These are phyloP conservation scores for Drosophila pectinifera DNA, from an alignment of 1,140 invertebrate species.

Conservation along the genomic window DNA sequence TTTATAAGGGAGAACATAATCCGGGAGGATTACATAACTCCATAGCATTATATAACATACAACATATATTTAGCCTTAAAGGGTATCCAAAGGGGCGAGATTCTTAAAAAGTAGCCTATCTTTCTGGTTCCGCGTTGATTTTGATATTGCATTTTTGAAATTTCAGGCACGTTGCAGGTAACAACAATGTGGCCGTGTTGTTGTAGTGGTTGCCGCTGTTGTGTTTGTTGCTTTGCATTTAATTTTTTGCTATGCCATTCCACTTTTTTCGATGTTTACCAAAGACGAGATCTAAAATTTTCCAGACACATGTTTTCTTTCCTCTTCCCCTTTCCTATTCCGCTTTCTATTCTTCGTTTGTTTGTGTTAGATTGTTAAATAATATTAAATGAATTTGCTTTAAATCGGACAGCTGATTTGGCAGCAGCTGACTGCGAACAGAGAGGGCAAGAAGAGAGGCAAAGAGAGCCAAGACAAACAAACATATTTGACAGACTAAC, in stretches of 20 bases:
- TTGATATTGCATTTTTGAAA: conserved; percentile 77
- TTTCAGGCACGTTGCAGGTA: conserved; percentile 76
- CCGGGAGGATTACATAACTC: no score
- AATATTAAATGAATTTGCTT: conserved; percentile 71
- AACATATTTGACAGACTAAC: conserved; percentile 57
- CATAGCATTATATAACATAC: background rate
- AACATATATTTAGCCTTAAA: background rate
- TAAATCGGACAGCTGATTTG: conserved; percentile 65
- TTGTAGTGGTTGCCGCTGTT: conserved; percentile 17
- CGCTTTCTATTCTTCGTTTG: conserved; percentile 38
- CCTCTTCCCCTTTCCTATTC: conserved; percentile 2
- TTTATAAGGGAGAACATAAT: background rate
- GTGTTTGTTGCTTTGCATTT: conserved; percentile 38
- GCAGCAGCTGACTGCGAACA: conserved; percentile 60
- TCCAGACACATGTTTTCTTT: conserved; percentile 48
- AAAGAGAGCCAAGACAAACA: conserved; percentile 35
- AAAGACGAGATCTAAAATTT: conserved; percentile 52
- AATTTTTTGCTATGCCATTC: conserved; percentile 11
- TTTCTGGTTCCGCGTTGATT: conserved; percentile 71
- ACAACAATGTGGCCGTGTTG: conserved; percentile 45
- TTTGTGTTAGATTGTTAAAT: conserved; percentile 64
- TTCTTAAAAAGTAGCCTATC: background rate
- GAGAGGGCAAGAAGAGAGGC: conserved; percentile 11
- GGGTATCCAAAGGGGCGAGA: background rate
- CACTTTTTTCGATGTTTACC: conserved; percentile 25